Conservation (phyloP, 2,113 vertebrate genomes). For the Chloropsis hardwickii region DNA sequence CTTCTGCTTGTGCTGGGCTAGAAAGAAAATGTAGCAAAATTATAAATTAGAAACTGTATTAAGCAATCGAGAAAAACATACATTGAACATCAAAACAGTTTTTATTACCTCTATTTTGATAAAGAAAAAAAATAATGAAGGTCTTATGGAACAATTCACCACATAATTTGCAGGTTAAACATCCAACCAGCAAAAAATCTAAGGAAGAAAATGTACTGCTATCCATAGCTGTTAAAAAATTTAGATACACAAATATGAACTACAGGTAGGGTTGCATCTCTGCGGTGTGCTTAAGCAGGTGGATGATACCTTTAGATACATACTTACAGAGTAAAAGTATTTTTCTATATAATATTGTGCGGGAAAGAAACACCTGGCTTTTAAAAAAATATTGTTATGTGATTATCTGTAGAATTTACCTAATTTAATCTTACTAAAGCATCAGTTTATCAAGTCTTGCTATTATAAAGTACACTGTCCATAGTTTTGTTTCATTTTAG, state of each 20-base stretch:
- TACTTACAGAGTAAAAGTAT: not conserved
- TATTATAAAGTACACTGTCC: not conserved
- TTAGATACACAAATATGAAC: not conserved
- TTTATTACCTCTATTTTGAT: not conserved
- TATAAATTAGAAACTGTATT: not conserved
- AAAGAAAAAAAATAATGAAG: not conserved
- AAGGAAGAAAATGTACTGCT: not conserved
- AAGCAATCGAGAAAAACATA: not conserved
- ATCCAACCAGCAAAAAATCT: not conserved
- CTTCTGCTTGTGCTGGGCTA: not conserved
- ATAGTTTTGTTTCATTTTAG: not conserved
- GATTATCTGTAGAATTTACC: not conserved
- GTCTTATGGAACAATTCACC: not conserved
- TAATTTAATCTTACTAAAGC: not conserved
- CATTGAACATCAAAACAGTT: not conserved
- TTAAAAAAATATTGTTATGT: not conserved
- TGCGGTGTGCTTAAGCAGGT: not conserved
- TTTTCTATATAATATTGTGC: not conserved
- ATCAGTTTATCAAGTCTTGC: not conserved
- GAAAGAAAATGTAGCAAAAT: not conserved
- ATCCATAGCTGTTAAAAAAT: not conserved
- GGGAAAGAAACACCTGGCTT: not conserved
- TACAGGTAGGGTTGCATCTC: not conserved
- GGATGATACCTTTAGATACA: not conserved
- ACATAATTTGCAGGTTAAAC: not conserved